phyloP scores from a whole-genome alignment of 1,140 invertebrate species.

The Procambarus clarkii region DNA sequence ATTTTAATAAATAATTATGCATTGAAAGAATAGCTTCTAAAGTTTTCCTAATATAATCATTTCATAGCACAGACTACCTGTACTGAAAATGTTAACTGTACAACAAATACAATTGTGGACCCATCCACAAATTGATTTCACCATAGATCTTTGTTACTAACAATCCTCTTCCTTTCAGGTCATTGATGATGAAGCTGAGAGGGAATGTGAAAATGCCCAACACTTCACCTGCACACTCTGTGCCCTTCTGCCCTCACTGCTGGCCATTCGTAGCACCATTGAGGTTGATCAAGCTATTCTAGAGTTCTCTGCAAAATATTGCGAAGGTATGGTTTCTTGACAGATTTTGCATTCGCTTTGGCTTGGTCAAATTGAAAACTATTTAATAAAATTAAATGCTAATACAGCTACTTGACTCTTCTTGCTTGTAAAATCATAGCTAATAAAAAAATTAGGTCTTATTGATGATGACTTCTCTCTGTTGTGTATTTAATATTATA shows the following conservation, averaged over 20 bases:
- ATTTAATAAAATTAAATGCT: too few species aligned
- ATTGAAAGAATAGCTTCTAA: too few species aligned
- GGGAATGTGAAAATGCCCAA: slow-evolving; percentile 73
- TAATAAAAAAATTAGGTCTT: too few species aligned
- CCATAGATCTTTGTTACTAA: not conserved
- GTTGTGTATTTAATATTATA: too few species aligned
- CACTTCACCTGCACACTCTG: slow-evolving; percentile 85
- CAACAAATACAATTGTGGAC: too few species aligned
- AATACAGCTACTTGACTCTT: too few species aligned
- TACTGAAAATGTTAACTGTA: too few species aligned
- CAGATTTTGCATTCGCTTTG: slow-evolving; percentile 56
- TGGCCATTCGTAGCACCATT: slow-evolving; percentile 84
- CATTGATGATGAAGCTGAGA: slow-evolving; percentile 59
- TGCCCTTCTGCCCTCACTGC: slow-evolving; percentile 83
- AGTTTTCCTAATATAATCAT: too few species aligned
- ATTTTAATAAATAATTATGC: not conserved
- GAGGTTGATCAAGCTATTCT: slow-evolving; percentile 93
- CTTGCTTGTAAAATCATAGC: too few species aligned
- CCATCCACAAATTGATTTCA: too few species aligned
- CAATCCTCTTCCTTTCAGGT: slow-evolving; percentile 18
- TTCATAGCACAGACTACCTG: too few species aligned
- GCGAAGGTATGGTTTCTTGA: slow-evolving; percentile 83
- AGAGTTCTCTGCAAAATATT: slow-evolving; percentile 93
- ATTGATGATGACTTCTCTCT: too few species aligned
- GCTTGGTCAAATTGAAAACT: not conserved